A percentile compares a stretch with the other conserved stretches of the same genome.
Conservation (phyloP, 1,140 invertebrate species). For the Hesperophylax magnus region DNA sequence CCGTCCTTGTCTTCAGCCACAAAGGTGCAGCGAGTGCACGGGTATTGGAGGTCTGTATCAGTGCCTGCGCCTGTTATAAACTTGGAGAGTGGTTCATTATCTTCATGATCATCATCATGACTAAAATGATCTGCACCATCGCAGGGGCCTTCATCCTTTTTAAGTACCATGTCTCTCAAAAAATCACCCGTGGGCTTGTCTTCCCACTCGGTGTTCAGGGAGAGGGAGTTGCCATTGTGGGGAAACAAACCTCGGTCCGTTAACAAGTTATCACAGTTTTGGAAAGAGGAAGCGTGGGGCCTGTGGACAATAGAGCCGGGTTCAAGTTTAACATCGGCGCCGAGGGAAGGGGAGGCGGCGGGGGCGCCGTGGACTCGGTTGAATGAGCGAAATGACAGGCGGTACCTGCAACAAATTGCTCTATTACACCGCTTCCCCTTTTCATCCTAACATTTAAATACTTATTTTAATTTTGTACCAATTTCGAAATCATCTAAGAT, state of each 20-base stretch:
- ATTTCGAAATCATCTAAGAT: neutral
- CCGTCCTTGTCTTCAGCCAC: conserved; percentile 9
- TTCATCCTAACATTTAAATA: too few species aligned
- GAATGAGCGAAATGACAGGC: conserved; percentile 33
- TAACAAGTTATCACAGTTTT: conserved; percentile 1
- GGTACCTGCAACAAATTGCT: conserved; percentile 40
- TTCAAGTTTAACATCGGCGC: conserved; percentile 15
- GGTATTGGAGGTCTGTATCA: neutral
- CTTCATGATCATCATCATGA: conserved; percentile 37
- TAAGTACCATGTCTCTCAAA: too few species aligned
- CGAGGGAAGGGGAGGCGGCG: neutral
- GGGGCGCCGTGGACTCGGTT: conserved; percentile 6
- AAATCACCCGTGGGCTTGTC: too few species aligned
- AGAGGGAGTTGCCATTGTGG: too few species aligned
- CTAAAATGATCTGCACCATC: too few species aligned
- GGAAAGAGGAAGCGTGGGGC: neutral
- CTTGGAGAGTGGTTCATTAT: conserved; percentile 38
- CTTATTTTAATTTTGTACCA: too few species aligned
- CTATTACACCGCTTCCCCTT: conserved; percentile 27
- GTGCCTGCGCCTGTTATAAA: neutral
- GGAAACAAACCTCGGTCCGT: neutral
- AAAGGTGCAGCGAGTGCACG: conserved; percentile 46
- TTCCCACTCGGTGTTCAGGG: too few species aligned
- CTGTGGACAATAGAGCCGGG: neutral
- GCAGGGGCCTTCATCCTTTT: too few species aligned